These are phyloP conservation scores for Hylaeus anthracinus DNA, from an alignment of 1,140 invertebrate genomes.

Conservation along the genomic window DNA sequence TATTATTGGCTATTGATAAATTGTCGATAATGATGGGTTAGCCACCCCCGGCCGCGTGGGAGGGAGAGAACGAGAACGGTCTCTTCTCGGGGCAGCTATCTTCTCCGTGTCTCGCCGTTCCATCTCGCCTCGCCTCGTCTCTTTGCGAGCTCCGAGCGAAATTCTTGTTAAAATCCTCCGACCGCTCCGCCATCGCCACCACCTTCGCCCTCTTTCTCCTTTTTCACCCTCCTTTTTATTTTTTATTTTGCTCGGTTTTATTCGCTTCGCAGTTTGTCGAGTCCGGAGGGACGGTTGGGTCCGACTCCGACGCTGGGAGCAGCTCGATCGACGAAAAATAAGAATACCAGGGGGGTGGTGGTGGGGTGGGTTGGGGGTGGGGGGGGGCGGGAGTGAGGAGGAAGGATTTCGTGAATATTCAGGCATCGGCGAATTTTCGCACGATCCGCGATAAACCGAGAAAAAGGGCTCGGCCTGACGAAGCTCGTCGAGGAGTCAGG, in stretches of 20 bases:
- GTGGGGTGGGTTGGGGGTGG: too few species aligned
- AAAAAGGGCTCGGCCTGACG: background rate
- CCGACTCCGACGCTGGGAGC: constrained; percentile 17
- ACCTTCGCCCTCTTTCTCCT: constrained; percentile 16
- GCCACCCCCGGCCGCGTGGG: constrained; percentile 60
- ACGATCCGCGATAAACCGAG: constrained; percentile 25
- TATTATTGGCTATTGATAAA: constrained; percentile 83
- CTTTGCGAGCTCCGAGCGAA: constrained; percentile 62
- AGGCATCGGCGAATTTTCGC: constrained; percentile 46
- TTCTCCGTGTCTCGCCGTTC: constrained; percentile 3
- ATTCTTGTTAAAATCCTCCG: constrained; percentile 64
- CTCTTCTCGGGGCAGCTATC: constrained; percentile 37
- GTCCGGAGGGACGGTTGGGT: background rate
- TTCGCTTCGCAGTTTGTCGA: constrained; percentile 18
- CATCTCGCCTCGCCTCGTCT: constrained; percentile 8
- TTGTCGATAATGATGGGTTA: constrained; percentile 81
- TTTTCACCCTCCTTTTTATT: background rate
- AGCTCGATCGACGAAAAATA: background rate
- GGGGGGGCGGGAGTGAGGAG: constrained; percentile 20
- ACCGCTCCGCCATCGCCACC: constrained; percentile 5
- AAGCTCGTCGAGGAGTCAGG: too few species aligned
- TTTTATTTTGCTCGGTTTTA: constrained; percentile 18
- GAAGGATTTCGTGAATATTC: constrained; percentile 22
- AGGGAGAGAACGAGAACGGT: constrained; percentile 49
- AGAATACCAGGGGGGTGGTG: background rate